Base-by-base conservation (phyloP, 2,888 invertebrate genomes). In the Euzophera pinguis region DNA sequence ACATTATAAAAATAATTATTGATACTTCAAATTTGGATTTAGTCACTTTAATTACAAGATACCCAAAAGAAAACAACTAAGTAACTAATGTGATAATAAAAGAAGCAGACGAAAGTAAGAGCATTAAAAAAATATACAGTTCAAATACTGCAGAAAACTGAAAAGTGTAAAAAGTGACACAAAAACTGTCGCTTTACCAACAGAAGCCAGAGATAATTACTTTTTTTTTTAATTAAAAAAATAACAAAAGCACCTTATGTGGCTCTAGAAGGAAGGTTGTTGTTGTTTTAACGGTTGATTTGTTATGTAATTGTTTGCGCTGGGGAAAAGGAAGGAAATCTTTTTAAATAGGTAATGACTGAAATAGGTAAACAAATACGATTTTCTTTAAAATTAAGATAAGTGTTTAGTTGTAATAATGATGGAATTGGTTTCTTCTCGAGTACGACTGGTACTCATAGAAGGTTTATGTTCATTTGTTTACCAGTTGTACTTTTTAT, bases 321-420 rank as follows among this genome's bases (percentile, higher is more conserved):
- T 45, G 10, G 45, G 45, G n/a, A 45, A 45, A 45, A 45, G 45
- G 45, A 45, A 45, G 45, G 45, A 45, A 45, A 8, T 16, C 12
- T 41, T 41, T 41, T 41, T 14, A 13, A 35, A 10, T 10, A 1
- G 22, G 22, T 22, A 22, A 22, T 22, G 22, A 22, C 22, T 22
- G 22, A 22, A 22, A 22, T 22, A 22, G 22, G 2, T 22, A 5
- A 7, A 10, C 22, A 42, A 42, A 42, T 41, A 12, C 22, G 43
- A 29, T 29, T 32, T 32, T 32, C 5, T 32, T 32, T 7, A 32
- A 32, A 10, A 29, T n/a, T n/a, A n/a, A n/a, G n/a, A n/a, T n/a
- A n/a, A n/a, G n/a, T n/a, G n/a, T n/a, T n/a, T n/a, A n/a, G n/a
- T n/a, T n/a, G n/a, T n/a, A n/a, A n/a, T n/a, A n/a, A n/a, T n/a